Percentiles rank a stretch among this genome's conserved stretches.
These are phyloP conservation scores for Cryptocephalus moraei DNA, from an alignment of 2,888 invertebrate genomes.

Conservation along the genomic window DNA sequence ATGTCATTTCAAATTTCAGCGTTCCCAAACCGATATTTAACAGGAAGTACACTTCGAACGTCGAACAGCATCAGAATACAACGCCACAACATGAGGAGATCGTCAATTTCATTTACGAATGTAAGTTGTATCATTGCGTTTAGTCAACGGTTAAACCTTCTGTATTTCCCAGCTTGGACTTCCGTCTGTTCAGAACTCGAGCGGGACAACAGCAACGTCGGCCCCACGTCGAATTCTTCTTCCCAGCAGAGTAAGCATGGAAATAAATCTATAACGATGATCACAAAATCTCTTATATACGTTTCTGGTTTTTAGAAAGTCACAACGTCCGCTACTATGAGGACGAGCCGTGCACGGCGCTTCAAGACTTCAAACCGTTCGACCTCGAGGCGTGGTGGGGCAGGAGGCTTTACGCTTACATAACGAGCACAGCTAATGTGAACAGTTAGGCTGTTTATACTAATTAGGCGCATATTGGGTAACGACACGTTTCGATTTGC, in stretches of 20 bases:
- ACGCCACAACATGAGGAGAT: constrained; percentile 80
- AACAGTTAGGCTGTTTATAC: constrained; percentile 29
- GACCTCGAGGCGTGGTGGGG: constrained; percentile 90
- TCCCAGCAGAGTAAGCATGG: constrained; percentile 35
- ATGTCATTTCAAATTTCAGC: constrained; percentile 36
- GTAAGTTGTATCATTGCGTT: constrained; percentile 35
- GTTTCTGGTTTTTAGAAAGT: constrained; percentile 29
- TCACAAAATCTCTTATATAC: background rate
- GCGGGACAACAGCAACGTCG: constrained; percentile 9
- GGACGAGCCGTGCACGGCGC: constrained; percentile 56
- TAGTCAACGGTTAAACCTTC: background rate
- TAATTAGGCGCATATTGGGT: background rate
- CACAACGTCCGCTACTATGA: constrained; percentile 51
- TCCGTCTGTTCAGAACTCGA: constrained; percentile 36
- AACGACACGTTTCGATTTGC: no score
- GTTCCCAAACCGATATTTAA: constrained; percentile 77
- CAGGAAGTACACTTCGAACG: constrained; percentile 37
- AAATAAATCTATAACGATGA: background rate
- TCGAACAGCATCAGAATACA: constrained; percentile 48
- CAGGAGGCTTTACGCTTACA: constrained; percentile 72
- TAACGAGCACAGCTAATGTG: constrained; percentile 56
- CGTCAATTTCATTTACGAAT: constrained; percentile 76
- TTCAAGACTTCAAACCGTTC: constrained; percentile 78
- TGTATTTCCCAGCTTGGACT: constrained; percentile 52
- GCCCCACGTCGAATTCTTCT: constrained; percentile 45